Base-by-base conservation (phyloP, 2,797 vertebrate species). In the Alauda arvensis region DNA sequence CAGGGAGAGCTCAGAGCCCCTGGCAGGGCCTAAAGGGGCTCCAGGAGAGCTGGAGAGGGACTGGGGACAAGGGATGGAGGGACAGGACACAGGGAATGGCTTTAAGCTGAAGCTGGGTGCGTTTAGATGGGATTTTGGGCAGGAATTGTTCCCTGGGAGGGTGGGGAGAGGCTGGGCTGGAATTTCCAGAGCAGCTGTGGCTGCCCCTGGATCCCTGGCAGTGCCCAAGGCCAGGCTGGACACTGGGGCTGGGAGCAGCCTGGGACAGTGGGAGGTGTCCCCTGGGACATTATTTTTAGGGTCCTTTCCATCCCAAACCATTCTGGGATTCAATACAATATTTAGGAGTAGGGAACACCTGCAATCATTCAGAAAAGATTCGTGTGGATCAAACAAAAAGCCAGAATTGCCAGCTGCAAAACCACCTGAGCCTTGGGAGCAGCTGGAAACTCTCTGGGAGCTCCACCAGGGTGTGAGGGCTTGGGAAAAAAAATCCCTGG, bases 311-410 rank as follows among this genome's bases (percentile, higher is more conserved):
- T 2, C 26, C 55, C 61, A 67, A 80, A 43, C 11, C 19, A 55
- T n/a, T 43, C 37, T 23, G 17, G 2, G 13, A 67, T 37, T 61
- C 34, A 18, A 14, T 34, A 15, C n/a, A 61, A 29, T 5, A 76
- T 2, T 23, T 0, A 49, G 9, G 12, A 51, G 8, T 1, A 37
- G 2, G 1, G 1, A 57, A 34, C 5, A 46, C 13, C 42, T 31
- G 19, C 20, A 55, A 1, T 21, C 29, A 24, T 11, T 33, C 2
- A 24, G 10, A 5, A n/a, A 60, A 48, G 52, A 72, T 28, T 59
- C 25, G 3, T 2, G 6, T 8, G 29, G 39, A 21, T 39, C 62
- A n/a, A n/a, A 7, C 1, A 2, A 31, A 20, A 0, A 3, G 5
- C 51, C n/a, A 18, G 42, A 55, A 39, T 0, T 21, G 19, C 56